These are phyloP conservation scores for Eudasyphora cyanicolor DNA, from an alignment of 2,888 invertebrate species.

Conservation along the genomic window DNA sequence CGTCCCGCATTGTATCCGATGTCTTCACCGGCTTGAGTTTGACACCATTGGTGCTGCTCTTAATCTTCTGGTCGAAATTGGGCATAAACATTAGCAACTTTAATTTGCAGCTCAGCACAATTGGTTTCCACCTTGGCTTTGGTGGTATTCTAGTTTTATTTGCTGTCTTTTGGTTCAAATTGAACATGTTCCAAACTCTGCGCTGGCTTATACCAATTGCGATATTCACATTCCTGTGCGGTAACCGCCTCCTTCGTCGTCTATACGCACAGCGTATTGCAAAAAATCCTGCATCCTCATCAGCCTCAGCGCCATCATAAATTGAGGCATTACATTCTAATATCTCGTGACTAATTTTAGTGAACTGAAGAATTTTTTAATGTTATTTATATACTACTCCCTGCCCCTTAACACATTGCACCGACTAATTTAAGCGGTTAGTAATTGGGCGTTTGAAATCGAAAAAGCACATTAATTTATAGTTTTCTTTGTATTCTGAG, in stretches of 20 bases:
- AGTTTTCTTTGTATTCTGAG: conserved; percentile 8
- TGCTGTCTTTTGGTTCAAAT: conserved; percentile 93
- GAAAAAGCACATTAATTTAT: conserved; percentile 20
- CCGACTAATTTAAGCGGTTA: neutral
- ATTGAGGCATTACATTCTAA: conserved; percentile 40
- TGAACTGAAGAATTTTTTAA: conserved; percentile 22
- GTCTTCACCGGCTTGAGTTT: conserved; percentile 92
- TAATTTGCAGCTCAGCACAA: conserved; percentile 88
- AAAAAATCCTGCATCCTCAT: conserved; percentile 66
- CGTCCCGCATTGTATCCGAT: conserved; percentile 92
- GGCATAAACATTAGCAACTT: conserved; percentile 93
- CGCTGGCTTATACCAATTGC: conserved; percentile 93
- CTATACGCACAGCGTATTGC: conserved; percentile 80
- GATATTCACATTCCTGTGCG: conserved; percentile 94
- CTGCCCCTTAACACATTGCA: neutral
- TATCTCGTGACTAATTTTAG: conserved; percentile 44
- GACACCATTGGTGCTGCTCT: conserved; percentile 90
- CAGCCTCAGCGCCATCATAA: conserved; percentile 62
- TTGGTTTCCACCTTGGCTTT: conserved; percentile 94
- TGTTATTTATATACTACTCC: conserved; percentile 17
- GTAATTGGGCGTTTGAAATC: conserved; percentile 1
- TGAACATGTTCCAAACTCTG: conserved; percentile 98
- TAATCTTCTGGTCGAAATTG: conserved; percentile 92
- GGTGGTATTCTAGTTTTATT: conserved; percentile 95
- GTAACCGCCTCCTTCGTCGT: conserved; percentile 92